Base-by-base conservation (phyloP, 2,113 vertebrate species). In the Spermophilus dauricus region DNA sequence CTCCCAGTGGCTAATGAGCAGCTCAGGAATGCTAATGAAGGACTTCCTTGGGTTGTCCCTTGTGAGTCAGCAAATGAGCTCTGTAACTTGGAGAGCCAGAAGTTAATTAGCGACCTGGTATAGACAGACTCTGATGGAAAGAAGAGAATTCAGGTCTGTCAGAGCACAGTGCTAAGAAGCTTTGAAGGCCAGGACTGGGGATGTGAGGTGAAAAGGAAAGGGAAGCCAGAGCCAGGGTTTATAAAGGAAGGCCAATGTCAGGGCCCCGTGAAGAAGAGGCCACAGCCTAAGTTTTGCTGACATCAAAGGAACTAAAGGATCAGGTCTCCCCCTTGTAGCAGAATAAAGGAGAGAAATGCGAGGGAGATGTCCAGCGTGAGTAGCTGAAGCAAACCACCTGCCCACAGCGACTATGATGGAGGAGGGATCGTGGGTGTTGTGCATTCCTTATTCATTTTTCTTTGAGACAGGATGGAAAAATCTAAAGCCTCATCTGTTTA, bases 21-120 rank as follows among this genome's bases (percentile, higher is more conserved):
- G 61, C 93, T 93, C 76, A 96, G 77, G 81, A 94, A 97, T 75
- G 87, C 94, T 97, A 95, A 98, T 97, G 97, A 97, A 93, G 76
- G 89, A 81, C 92, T 98, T 98, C 96, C 97, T 96, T 92, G 92
- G 84, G 70, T 69, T 87, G 92, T 98, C 96, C 96, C 96, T 92
- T 73, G 93, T 97, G 96, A 97, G 95, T 97, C 92, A 95, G 95
- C 93, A 95, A 95, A 97, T 84, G 84, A 91, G 83, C 81, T 96
- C 89, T 97, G 96, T 84, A 96, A 95, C 95, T 89, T 86, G 48
- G 85, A 92, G 93, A 97, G 81, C 73, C 89, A 82, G 90, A 96
- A 95, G 92, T 97, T 97, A 92, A 97, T 97, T 97, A 97, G 94
- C 1, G 1, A 78, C 76, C 94, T 77, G 85, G 67, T 94, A 58